Base-by-base conservation (phyloP, 2,888 invertebrate genomes). In the Deilephila elpenor region DNA sequence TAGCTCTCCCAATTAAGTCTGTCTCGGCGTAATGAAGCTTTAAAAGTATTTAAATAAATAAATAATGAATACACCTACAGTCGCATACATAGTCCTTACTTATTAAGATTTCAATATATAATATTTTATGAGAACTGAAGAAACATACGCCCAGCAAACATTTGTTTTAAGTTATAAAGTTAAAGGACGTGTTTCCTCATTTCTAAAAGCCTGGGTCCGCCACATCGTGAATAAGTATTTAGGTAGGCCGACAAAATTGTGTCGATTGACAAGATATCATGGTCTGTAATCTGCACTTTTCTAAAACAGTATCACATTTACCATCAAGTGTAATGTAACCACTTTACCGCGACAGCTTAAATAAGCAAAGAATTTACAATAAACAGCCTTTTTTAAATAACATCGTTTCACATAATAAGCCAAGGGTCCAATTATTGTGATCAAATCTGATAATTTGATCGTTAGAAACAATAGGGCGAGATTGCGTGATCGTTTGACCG, bases 381-480 rank as follows among this genome's bases (percentile, higher is more conserved):
- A 11, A 34, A 62, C 34, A 62, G 8, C 7, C 19, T 62, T n/a
- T n/a, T 62, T 34, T 3, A n/a, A 62, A 8, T 56, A 56, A 56
- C 56, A 56, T 5, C 37, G 34, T 62, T 7, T 32, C 61, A 62
- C 5, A 17, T 62, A n/a, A 44, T 20, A 64, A 44, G n/a, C 20
- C 37, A 67, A 67, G 17, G n/a, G 1, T 20, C 25, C 20, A 67
- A 67, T 67, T 67, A 67, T 37, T n/a, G 37, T n/a, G 64, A 67
- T 67, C 20, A 44, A 67, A 67, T 44, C 44, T 20, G 19, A 72
- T 34, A 59, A 70, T 56, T n/a, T 7, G n/a, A 56, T 71, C 71
- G 59, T 74, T 74, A 72, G 29, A 73, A 73, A 70, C 67, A 67
- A 74, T 78, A 74, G 64, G 8, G 6, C 34, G 20, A 37, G 1